Conservation (phyloP, 1,140 invertebrate genomes). For the Akabosia matsudoensis region DNA sequence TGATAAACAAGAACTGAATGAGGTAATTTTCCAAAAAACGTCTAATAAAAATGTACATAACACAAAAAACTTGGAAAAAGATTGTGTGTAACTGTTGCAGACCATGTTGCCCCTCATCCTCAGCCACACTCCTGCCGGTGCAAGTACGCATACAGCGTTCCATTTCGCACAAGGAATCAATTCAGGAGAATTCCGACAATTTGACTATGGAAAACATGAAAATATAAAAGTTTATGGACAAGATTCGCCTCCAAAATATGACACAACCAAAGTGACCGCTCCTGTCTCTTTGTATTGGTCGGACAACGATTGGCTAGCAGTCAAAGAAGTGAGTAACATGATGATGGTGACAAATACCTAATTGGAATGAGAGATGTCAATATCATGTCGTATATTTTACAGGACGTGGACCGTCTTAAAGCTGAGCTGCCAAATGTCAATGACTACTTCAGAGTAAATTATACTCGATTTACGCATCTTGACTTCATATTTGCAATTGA, state of each 20-base stretch:
- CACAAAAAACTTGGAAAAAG: no score
- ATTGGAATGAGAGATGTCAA: no score
- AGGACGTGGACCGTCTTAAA: constrained; percentile 55
- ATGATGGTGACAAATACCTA: no score
- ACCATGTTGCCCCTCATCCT: constrained; percentile 19
- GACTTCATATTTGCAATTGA: constrained; percentile 69
- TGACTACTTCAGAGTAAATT: constrained; percentile 55
- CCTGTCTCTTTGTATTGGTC: constrained; percentile 64
- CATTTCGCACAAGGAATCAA: constrained; percentile 52
- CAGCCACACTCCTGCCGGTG: constrained; percentile 43
- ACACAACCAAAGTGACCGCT: constrained; percentile 49
- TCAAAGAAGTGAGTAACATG: constrained; percentile 50
- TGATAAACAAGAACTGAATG: constrained; percentile 53
- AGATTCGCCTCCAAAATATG: constrained; percentile 52
- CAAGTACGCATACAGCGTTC: constrained; percentile 38
- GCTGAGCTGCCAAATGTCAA: constrained; percentile 55
- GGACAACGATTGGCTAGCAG: constrained; percentile 57
- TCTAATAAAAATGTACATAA: neutral
- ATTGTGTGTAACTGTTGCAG: neutral
- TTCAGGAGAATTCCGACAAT: constrained; percentile 44
- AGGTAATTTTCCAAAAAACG: constrained; percentile 45
- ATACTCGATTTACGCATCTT: constrained; percentile 65
- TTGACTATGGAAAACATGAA: constrained; percentile 31
- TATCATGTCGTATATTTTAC: neutral
- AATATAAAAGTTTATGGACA: constrained; percentile 46